A percentile compares a stretch with the other conserved stretches of the same genome.
phyloP scores from a whole-genome alignment of 2,888 invertebrate species.

The Scrobipalpa atriplicella region DNA sequence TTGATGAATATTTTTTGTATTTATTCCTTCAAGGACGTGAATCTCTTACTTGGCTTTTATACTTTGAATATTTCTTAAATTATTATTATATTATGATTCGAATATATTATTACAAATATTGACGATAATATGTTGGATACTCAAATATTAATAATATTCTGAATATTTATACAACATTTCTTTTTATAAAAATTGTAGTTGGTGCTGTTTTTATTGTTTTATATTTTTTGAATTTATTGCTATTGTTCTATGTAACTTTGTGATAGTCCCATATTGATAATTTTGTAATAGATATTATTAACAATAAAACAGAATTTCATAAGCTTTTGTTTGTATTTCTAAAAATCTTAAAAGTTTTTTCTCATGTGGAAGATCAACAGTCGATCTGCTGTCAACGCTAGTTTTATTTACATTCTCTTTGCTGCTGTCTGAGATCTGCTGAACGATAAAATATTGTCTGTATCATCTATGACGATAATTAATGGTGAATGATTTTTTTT shows the following conservation, averaged over 20 bases:
- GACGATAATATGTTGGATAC: not conserved
- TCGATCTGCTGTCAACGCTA: no score
- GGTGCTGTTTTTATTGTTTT: slow-evolving; percentile 43
- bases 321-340: no score
- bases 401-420: no score
- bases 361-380: no score
- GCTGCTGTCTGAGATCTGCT: no score
- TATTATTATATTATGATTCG: not conserved
- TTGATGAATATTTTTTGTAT: not conserved
- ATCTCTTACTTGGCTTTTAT: not conserved
- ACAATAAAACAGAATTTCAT: slow-evolving; percentile 18
- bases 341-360: no score
- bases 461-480: no score
- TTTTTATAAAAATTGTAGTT: slow-evolving; percentile 31
- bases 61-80: not conserved
- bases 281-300: slow-evolving; percentile 38
- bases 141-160: not conserved
- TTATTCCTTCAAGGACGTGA: not conserved
- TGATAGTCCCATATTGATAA: slow-evolving; percentile 41
- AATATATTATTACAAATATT: not conserved
- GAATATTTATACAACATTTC: not conserved
- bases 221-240: slow-evolving; percentile 39
- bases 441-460: no score
- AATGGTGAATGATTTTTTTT: no score
- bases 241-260: slow-evolving; percentile 32